These are phyloP conservation scores for Borostomias antarcticus DNA, from an alignment of 2,797 vertebrate species.

Conservation along the genomic window DNA sequence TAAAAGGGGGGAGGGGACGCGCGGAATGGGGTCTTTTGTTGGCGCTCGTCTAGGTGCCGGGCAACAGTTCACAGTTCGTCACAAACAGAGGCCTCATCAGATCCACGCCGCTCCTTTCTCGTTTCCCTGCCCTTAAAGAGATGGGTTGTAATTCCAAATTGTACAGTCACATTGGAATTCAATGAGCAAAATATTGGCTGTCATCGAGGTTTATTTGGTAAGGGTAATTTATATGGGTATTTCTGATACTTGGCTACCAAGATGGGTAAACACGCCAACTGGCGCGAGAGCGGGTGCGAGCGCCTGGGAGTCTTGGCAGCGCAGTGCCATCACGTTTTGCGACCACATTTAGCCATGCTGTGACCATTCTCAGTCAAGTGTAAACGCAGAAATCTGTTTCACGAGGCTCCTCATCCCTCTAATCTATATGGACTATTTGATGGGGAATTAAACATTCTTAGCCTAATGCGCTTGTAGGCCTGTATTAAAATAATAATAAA, in stretches of 20 bases:
- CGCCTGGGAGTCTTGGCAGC: constrained; percentile 70
- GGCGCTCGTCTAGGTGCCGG: constrained; percentile 19
- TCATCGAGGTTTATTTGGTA: constrained; percentile 67
- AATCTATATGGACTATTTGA: constrained; percentile 16
- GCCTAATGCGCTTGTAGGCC: not conserved
- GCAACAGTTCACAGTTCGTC: constrained; percentile 5
- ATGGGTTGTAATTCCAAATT: constrained; percentile 35
- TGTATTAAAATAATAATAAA: not conserved
- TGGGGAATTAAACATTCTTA: not conserved
- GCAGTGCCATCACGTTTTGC: constrained; percentile 72
- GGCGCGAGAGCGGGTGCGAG: constrained; percentile 68
- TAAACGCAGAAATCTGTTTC: constrained; percentile 69
- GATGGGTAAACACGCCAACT: constrained; percentile 71
- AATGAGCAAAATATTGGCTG: constrained; percentile 61
- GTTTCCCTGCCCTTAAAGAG: not conserved
- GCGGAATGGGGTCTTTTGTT: constrained; percentile 29
- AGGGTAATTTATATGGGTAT: constrained; percentile 74
- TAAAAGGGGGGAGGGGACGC: constrained; percentile 38
- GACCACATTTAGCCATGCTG: constrained; percentile 78
- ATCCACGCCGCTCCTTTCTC: not conserved
- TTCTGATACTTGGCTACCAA: constrained; percentile 68
- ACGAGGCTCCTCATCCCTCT: constrained; percentile 46
- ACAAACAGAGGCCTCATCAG: constrained; percentile 16
- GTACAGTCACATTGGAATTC: constrained; percentile 59
- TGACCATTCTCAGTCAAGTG: constrained; percentile 69